These are phyloP conservation scores for Avahi laniger DNA, from an alignment of 2,797 vertebrate genomes.

Conservation along the genomic window DNA sequence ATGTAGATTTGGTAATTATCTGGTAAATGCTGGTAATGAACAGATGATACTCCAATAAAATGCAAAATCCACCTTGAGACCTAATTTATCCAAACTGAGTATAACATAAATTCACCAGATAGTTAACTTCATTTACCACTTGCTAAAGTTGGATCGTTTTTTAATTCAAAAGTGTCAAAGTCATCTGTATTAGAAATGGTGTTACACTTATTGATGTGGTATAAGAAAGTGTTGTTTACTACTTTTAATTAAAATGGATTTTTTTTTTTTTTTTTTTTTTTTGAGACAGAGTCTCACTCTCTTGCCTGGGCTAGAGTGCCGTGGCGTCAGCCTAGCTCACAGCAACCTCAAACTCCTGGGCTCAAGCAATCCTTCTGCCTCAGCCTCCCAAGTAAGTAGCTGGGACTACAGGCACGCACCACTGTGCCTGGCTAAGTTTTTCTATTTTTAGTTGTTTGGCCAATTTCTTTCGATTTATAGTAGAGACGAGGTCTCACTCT, in stretches of 20 bases:
- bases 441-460: no score
- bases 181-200: background rate
- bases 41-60: background rate
- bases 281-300: no score
- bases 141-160: background rate
- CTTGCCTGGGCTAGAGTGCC: no score
- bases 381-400: no score
- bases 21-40: background rate
- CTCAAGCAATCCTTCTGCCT: no score
- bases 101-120: background rate
- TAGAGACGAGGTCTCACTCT: no score
- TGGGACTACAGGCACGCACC: no score
- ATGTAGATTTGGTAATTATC: background rate
- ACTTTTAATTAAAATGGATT: constrained; percentile 60
- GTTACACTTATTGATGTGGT: background rate
- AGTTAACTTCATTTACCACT: background rate
- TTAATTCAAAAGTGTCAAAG: constrained; percentile 39
- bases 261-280: no score
- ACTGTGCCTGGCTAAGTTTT: no score
- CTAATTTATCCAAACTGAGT: background rate
- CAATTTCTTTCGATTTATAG: no score
- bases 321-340: no score
- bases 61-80: background rate
- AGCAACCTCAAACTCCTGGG: no score
- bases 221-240: background rate